Base-by-base conservation (phyloP, 2,888 invertebrate genomes). In the Acrobasis suavella region DNA sequence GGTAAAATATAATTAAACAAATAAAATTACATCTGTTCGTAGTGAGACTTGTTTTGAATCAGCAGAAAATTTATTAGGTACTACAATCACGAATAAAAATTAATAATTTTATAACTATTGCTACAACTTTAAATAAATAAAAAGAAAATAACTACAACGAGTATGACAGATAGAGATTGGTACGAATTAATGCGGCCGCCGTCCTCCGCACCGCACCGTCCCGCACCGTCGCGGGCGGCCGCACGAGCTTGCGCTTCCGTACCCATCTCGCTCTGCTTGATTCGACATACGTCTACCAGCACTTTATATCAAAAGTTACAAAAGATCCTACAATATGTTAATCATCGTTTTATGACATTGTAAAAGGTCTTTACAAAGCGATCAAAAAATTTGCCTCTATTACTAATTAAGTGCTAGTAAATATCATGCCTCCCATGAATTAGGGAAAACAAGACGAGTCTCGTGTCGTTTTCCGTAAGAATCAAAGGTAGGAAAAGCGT, bases 221-320 rank as follows among this genome's bases (percentile, higher is more conserved):
- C 32, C 32, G 32, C 32, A 32, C 32, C 32, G 32, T 32, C 32
- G 32, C 32, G 32, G 32, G 74, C 83, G 77, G 80, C 81, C 81
- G 78, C 91, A 91, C 91, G 63, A 90, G 90, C 73, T 71, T 73
- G 58, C 65, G 82, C 92, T 88, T 92, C 79, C 90, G 91, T 92
- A 91, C 87, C 83, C 72, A 85, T 77, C 89, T 91, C 76, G 77
- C 82, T 87, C 91, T 91, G 86, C 69, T 76, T 69, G 66, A 67
- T 74, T 76, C 78, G 74, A 77, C 75, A 71, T 80, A 76, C 73
- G 77, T 84, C 89, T 88, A 89, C 89, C 89, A 89, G 90, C 87
- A 90, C 90, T 89, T 90, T 86, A 85, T 92, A 91, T 91, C 88
- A 91, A 91, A 91, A 91, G 86, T 87, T 91, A 92, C 83, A 91